Conservation (phyloP, 2,888 invertebrate genomes). For the Lasioglossum lativentre region DNA sequence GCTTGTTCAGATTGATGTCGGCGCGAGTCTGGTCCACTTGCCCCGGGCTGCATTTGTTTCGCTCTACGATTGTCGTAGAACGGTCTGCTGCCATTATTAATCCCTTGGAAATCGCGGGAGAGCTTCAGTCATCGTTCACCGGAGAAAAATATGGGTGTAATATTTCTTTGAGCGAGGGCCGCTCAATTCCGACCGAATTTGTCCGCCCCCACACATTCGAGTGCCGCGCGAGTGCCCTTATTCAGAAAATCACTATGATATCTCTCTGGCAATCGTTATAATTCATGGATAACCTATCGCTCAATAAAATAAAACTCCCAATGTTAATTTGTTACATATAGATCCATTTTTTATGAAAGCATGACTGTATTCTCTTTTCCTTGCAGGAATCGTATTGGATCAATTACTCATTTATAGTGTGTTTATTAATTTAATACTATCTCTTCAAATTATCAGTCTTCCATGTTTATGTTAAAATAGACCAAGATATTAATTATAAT, state of each 20-base stretch:
- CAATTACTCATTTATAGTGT: background rate
- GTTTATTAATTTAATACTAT: background rate
- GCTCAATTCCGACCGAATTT: constrained; percentile 64
- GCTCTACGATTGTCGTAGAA: constrained; percentile 68
- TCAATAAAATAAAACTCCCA: background rate
- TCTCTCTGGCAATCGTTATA: background rate
- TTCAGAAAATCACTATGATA: constrained; percentile 25
- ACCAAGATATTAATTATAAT: background rate
- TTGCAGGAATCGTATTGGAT: background rate
- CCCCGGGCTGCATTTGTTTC: constrained; percentile 72
- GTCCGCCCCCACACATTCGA: constrained; percentile 38
- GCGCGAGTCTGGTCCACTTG: constrained; percentile 72
- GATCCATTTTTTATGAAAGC: too few species aligned
- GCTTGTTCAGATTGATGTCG: constrained; percentile 76
- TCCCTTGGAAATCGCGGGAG: constrained; percentile 68
- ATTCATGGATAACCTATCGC: background rate
- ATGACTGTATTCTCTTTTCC: background rate
- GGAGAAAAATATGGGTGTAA: constrained; percentile 61
- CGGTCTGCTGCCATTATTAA: constrained; percentile 68
- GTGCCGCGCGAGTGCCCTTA: constrained; percentile 12
- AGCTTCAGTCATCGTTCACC: constrained; percentile 62
- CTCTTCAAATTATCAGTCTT: too few species aligned
- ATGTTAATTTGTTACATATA: background rate
- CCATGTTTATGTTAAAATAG: too few species aligned
- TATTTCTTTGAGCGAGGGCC: constrained; percentile 54